Conservation (phyloP, 1,140 invertebrate species). For the Drosophila busckii region DNA sequence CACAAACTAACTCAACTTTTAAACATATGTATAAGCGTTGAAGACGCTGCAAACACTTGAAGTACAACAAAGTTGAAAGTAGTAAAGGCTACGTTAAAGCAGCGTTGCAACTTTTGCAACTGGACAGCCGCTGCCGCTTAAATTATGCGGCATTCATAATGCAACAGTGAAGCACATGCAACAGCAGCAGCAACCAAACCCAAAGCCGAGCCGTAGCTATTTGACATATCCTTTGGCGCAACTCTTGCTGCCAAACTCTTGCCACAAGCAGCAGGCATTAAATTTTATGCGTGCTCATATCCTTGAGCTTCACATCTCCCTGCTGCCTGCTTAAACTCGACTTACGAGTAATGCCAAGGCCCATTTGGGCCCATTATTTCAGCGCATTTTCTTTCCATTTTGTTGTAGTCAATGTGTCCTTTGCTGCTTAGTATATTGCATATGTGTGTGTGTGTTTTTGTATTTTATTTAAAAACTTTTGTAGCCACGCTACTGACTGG, state of each 20-base stretch:
- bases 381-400: conserved; percentile 37
- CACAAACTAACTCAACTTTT: conserved; percentile 10
- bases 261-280: conserved; percentile 42
- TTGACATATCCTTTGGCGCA: conserved; percentile 51
- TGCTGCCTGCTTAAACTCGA: conserved; percentile 42
- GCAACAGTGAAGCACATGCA: conserved; percentile 44
- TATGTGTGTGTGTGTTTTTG: conserved; percentile 27
- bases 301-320: conserved; percentile 25
- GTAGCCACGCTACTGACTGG: conserved; percentile 1
- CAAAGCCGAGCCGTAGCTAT: conserved; percentile 30
- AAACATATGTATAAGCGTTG: conserved; percentile 18
- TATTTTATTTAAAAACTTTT: conserved; percentile 59
- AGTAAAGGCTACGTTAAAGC: not conserved
- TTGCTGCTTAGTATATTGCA: not conserved
- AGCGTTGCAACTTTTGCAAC: not conserved
- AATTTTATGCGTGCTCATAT: conserved; percentile 61
- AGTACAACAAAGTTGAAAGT: conserved; percentile 7
- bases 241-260: conserved; percentile 28
- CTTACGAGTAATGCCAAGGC: conserved; percentile 65
- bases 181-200: not conserved
- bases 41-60: conserved; percentile 22
- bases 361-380: conserved; percentile 64
- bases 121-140: conserved; percentile 40
- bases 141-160: conserved; percentile 72
- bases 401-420: conserved; percentile 13